These are phyloP conservation scores for Sander lucioperca DNA, from an alignment of 2,113 vertebrate genomes.

Conservation along the genomic window DNA sequence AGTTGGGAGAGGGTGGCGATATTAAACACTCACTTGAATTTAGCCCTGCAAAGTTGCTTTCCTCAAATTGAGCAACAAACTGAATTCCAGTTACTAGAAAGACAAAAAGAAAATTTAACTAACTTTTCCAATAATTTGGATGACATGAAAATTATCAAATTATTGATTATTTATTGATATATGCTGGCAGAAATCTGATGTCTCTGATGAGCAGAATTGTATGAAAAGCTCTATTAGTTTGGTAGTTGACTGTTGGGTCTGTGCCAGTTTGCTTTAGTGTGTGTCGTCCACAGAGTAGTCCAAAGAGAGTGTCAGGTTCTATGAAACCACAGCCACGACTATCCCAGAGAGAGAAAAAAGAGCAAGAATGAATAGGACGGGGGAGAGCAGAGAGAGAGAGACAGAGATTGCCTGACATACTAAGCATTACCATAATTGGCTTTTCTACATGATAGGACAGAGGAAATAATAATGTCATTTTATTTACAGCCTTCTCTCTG, in stretches of 20 bases:
- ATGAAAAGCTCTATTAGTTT: constrained; percentile 9
- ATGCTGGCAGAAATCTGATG: not conserved
- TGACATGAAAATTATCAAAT: not conserved
- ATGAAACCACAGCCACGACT: constrained; percentile 74
- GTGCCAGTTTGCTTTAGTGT: constrained; percentile 44
- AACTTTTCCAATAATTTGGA: not conserved
- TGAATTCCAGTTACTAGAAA: not conserved
- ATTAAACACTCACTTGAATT: constrained; percentile 44
- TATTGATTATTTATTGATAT: too few species aligned
- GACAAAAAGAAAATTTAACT: not conserved
- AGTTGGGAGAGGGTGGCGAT: constrained; percentile 23
- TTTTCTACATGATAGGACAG: constrained; percentile 99
- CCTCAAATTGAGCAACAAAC: not conserved
- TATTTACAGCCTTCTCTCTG: constrained; percentile 95
- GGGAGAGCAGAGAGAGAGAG: constrained; percentile 60
- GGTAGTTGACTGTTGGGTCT: constrained; percentile 23
- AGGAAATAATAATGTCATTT: constrained; percentile 99
- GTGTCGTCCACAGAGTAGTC: constrained; percentile 31
- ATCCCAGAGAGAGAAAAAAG: constrained; percentile 41
- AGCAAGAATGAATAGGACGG: constrained; percentile 67
- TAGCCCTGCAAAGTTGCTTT: not conserved
- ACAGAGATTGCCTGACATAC: constrained; percentile 94
- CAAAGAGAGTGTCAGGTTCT: constrained; percentile 69
- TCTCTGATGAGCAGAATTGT: not conserved
- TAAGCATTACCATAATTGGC: constrained; percentile 99